Evolutionary conservation across 2,113 vertebrate genomes (phyloP).

Genomic region (Leuciscus idus): DNA sequence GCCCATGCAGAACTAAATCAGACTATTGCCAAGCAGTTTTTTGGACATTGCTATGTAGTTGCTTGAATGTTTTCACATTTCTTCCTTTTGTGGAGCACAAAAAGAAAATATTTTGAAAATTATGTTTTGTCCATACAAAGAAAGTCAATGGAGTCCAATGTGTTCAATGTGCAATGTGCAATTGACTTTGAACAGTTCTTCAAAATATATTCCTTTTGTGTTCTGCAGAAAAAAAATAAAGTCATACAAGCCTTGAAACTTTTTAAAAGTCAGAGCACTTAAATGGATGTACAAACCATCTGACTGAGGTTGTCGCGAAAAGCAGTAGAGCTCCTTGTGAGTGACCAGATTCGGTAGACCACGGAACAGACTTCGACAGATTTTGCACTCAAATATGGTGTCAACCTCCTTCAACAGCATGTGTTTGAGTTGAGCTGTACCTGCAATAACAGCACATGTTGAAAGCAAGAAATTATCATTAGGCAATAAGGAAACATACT

Average conservation of each 20-base stretch:
- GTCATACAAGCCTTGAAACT: not conserved
- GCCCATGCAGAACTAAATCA: not conserved
- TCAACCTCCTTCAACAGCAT: constrained; percentile 98
- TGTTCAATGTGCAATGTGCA: not conserved
- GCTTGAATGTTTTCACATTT: not conserved
- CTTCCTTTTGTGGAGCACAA: not conserved
- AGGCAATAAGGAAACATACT: not conserved
- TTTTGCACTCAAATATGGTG: constrained; percentile 98
- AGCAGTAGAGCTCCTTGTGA: constrained; percentile 97
- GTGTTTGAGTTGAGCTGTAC: constrained; percentile 92
- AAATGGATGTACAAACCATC: constrained; percentile 82
- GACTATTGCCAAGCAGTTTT: not conserved
- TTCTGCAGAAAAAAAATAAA: not conserved
- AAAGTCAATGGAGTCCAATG: not conserved
- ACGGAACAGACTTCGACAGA: constrained; percentile 97
- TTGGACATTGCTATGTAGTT: not conserved
- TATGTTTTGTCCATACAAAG: not conserved
- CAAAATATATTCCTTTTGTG: not conserved
- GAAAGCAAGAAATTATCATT: constrained; percentile 50
- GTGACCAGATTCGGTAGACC: constrained; percentile 99
- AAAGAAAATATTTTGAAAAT: not conserved
- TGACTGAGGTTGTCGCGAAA: constrained; percentile 84
- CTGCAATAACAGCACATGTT: constrained; percentile 71
- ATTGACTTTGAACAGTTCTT: not conserved
- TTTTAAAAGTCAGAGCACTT: not conserved